Evolutionary conservation across 2,113 vertebrate species (phyloP).

Genomic region (Numenius arquata): DNA sequence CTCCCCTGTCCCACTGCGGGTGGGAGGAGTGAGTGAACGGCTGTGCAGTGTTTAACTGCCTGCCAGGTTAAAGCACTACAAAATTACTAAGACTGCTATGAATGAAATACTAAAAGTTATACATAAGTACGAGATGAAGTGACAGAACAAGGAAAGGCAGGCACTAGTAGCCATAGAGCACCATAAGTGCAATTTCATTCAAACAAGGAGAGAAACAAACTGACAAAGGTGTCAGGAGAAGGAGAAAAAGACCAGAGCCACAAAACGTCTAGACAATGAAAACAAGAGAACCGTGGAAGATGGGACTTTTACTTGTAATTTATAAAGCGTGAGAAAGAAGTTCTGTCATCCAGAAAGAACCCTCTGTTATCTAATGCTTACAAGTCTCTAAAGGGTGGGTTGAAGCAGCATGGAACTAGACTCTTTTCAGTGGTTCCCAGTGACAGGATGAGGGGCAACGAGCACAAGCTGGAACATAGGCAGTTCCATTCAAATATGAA

Average conservation of each 20-base stretch:
- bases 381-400: no score
- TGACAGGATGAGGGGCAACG: no score
- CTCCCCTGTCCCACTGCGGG: neutral
- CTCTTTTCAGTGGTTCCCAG: no score
- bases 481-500: no score
- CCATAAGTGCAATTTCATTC: neutral
- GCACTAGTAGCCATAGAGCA: neutral
- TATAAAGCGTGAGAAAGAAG: neutral
- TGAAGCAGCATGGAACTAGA: no score
- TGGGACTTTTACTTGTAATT: neutral
- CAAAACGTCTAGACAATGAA: neutral
- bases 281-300: neutral
- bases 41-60: neutral
- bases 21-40: neutral
- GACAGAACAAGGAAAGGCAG: neutral
- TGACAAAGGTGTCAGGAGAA: neutral
- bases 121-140: neutral
- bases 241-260: neutral
- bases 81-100: neutral
- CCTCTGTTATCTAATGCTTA: no score
- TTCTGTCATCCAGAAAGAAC: neutral
- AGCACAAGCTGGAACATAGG: no score
- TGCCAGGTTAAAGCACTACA: neutral
- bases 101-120: neutral
- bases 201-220: neutral